A percentile compares a stretch with the other conserved stretches of the same genome.
Evolutionary conservation across 1,140 invertebrate genomes (phyloP).

Genomic region (Euwallacea similis): DNA sequence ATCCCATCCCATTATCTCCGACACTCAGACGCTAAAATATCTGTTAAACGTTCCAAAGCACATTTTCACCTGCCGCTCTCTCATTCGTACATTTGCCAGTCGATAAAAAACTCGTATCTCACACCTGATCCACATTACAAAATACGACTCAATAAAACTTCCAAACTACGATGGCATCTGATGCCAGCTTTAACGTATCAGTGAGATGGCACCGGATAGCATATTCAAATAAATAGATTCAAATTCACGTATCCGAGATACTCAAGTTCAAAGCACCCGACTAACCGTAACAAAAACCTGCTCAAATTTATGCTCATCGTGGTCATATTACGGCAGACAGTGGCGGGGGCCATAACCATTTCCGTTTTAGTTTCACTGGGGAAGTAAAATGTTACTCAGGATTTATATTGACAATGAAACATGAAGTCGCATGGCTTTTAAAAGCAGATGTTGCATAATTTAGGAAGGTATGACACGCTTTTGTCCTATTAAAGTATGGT

Average conservation of each 20-base stretch:
- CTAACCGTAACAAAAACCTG: constrained; percentile 28
- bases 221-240: constrained; percentile 29
- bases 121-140: constrained; percentile 38
- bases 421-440: no score
- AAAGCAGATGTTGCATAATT: no score
- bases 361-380: no score
- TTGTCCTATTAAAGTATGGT: no score
- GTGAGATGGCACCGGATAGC: constrained; percentile 16
- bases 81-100: constrained; percentile 27
- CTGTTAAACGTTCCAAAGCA: constrained; percentile 22
- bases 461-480: no score
- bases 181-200: constrained; percentile 33
- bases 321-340: background rate
- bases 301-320: constrained; percentile 17
- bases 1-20: no score
- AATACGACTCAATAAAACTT: constrained; percentile 36
- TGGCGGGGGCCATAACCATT: background rate
- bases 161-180: constrained; percentile 27
- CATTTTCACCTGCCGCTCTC: constrained; percentile 25
- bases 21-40: constrained; percentile 6
- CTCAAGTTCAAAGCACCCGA: constrained; percentile 25
- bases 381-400: no score
- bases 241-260: constrained; percentile 2
- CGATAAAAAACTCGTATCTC: constrained; percentile 35
- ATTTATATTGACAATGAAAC: no score